A percentile compares a stretch with the other conserved stretches of the same genome.
Evolutionary conservation across 2,113 vertebrate genomes (phyloP).

Genomic region (Pluvialis apricaria): DNA sequence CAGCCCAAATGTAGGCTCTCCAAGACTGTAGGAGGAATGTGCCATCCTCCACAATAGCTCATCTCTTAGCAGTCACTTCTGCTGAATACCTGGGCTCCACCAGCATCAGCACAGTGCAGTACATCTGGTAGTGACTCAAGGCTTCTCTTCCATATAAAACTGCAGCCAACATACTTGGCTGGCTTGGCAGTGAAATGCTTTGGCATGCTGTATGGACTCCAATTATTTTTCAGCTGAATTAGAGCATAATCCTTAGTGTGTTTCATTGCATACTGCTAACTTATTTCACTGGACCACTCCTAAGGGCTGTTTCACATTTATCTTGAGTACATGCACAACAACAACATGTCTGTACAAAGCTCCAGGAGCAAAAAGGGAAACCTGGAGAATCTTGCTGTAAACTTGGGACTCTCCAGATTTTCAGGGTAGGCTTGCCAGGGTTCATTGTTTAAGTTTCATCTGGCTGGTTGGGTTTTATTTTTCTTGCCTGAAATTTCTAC

Average conservation of each 20-base stretch:
- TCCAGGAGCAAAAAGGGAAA: not conserved
- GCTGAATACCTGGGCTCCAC: not conserved
- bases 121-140: not conserved
- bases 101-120: not conserved
- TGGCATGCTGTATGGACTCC: not conserved
- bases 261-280: not conserved
- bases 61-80: not conserved
- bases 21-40: not conserved
- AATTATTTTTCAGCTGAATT: constrained; percentile 10
- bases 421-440: not conserved
- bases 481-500: not conserved
- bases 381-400: not conserved
- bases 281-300: not conserved
- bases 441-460: not conserved
- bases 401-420: not conserved
- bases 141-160: not conserved
- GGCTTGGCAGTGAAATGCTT: not conserved
- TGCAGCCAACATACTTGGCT: not conserved
- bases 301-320: not conserved
- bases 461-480: not conserved
- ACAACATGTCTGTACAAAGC: not conserved
- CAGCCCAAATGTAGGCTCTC: not conserved
- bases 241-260: not conserved
- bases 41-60: not conserved
- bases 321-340: not conserved